Conservation (phyloP, 2,797 vertebrate genomes). For the Sandelia bainsii region DNA sequence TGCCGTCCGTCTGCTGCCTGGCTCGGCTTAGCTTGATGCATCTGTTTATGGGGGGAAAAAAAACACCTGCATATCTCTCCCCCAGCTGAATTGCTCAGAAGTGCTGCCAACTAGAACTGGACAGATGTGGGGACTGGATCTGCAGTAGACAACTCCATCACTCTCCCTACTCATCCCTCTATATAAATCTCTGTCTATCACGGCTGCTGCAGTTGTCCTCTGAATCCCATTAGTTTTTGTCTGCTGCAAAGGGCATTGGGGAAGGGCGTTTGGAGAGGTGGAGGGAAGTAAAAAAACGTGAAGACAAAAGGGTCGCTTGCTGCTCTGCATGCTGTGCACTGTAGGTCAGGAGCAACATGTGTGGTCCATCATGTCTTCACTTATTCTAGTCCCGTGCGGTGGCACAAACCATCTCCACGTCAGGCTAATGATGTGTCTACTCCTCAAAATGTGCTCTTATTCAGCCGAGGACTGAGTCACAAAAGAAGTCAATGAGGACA, state of each 20-base stretch:
- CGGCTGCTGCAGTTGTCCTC: constrained; percentile 60
- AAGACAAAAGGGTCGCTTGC: constrained; percentile 41
- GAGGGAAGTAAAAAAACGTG: constrained; percentile 1
- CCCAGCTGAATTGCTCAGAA: constrained; percentile 75
- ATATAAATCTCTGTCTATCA: constrained; percentile 80
- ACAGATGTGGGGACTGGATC: constrained; percentile 80
- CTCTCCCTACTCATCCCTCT: constrained; percentile 71
- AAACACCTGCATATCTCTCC: constrained; percentile 80
- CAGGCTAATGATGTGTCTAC: constrained; percentile 60
- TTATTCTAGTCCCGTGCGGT: constrained; percentile 28
- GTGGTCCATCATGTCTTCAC: constrained; percentile 66
- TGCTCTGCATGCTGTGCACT: constrained; percentile 42
- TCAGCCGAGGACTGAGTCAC: constrained; percentile 53
- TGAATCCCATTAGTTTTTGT: constrained; percentile 73
- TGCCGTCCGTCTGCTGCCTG: constrained; percentile 65
- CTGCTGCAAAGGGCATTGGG: constrained; percentile 56
- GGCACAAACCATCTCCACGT: constrained; percentile 38
- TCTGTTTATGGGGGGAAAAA: constrained; percentile 63
- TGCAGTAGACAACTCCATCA: constrained; percentile 78
- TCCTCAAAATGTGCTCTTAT: constrained; percentile 36
- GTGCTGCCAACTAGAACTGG: constrained; percentile 79
- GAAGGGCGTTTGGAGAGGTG: constrained; percentile 56
- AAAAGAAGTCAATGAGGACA: constrained; percentile 50
- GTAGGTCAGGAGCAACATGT: constrained; percentile 63
- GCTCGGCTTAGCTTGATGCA: constrained; percentile 74